phyloP scores from a whole-genome alignment of 2,113 vertebrate species.

The Hippocampus mohnikei region DNA sequence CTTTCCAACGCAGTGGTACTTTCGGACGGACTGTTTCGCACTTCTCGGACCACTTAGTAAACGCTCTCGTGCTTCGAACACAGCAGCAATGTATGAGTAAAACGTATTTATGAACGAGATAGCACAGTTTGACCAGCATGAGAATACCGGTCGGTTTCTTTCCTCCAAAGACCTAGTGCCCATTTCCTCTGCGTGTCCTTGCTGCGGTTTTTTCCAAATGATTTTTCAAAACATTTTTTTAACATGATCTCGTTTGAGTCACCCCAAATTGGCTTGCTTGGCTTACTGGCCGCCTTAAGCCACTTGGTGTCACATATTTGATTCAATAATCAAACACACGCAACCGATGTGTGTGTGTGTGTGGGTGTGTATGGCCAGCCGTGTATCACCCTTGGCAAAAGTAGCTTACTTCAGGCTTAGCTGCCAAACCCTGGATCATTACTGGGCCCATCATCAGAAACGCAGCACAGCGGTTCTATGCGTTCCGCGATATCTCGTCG shows the following conservation, averaged over 20 bases:
- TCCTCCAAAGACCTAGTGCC: no score
- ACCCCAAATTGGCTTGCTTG: conserved; percentile 14
- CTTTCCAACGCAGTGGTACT: not conserved
- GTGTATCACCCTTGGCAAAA: conserved; percentile 45
- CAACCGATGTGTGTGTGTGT: conserved; percentile 14
- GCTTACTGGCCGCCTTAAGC: conserved; percentile 57
- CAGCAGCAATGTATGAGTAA: no score
- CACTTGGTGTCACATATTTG: conserved; percentile 59
- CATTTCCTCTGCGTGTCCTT: not conserved
- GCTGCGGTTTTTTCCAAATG: not conserved
- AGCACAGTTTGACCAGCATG: no score
- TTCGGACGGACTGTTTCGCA: not conserved
- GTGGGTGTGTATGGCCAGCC: conserved; percentile 22
- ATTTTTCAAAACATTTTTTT: not conserved
- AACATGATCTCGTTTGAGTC: not conserved
- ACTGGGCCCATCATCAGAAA: conserved; percentile 55
- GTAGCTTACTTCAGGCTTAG: conserved; percentile 64
- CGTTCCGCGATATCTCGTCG: conserved; percentile 57
- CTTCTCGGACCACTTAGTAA: not conserved
- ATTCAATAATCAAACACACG: conserved; percentile 63
- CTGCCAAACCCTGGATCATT: conserved; percentile 55
- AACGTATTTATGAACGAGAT: no score
- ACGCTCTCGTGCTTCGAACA: not conserved
- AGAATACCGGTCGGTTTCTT: no score
- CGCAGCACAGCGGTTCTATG: conserved; percentile 33